Evolutionary conservation across 2,797 vertebrate species (phyloP), one percentile per base, ranked within the genome.

Genomic region (Strix occidentalis): DNA sequence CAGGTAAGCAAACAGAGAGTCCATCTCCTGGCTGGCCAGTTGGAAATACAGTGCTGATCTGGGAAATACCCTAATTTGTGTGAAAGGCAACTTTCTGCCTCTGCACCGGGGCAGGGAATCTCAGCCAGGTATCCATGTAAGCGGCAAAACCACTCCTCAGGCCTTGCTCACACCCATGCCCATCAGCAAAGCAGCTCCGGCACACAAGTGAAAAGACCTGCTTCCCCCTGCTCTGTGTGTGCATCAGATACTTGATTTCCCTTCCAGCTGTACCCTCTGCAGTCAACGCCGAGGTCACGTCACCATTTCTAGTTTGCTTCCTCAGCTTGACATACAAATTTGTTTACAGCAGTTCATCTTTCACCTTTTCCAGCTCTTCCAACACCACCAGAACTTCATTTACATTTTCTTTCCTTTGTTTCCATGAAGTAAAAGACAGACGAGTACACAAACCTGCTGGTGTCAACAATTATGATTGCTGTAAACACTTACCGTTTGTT

Each of bases 211-310:
- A 16, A 4, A 7, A 37, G 29, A 3, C 16, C 0, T 1, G 3
- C 3, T 28, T 4, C 43, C 33, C 51, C 51, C 76, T 48, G 50
- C 60, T 24, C 60, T 17, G 20, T 5, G 13, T 26, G 6, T 1
- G 5, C 37, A 10, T 3, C 61, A 33, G 56, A 2, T 0, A 1
- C 11, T 37, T 35, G 1, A 11, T 11, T 54, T 46, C 2, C 46
- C 26, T 12, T 2, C 66, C 8, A 2, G 4, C 41, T 4, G 5
- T 0, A 28, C 20, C 39, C 23, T 18, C 39, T 8, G 1, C 1
- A 25, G 29, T 6, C 61, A 54, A 3, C 1, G 1, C 48, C 0
- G 0, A 28, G 66, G 13, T 20, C 72, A 20, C 3, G 1, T 1
- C 51, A 63, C 37, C 46, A 33, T 6, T n/a, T 16, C 68, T 1